A percentile compares a stretch with the other conserved stretches of the same genome.
Conservation (phyloP, 2,113 vertebrate genomes). For the Numida meleagris region DNA sequence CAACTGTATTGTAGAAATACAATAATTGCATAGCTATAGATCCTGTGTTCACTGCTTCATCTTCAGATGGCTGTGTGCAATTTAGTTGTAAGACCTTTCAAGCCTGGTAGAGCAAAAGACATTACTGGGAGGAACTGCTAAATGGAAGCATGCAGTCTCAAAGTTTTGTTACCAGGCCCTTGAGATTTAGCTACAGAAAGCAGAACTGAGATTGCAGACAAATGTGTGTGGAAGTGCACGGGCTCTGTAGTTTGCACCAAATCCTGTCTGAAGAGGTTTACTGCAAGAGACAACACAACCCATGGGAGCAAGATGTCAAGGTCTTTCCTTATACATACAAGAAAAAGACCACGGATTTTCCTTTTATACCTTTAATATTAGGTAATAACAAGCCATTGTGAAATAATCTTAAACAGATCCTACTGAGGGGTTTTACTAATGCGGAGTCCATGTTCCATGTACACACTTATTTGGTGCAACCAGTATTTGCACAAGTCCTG, state of each 20-base stretch:
- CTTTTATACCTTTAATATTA: background rate
- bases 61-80: background rate
- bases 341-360: accelerated
- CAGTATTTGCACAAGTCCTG: background rate
- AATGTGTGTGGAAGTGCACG: background rate
- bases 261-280: background rate
- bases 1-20: background rate
- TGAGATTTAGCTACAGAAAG: background rate
- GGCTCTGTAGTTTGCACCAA: background rate
- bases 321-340: background rate
- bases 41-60: background rate
- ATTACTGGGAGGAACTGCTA: background rate
- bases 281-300: background rate
- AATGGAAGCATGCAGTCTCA: background rate
- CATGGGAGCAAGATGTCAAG: background rate
- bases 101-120: background rate
- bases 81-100: background rate
- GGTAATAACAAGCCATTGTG: background rate
- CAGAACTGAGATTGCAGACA: background rate
- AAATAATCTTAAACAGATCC: background rate
- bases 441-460: background rate
- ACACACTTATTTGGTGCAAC: background rate
- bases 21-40: background rate
- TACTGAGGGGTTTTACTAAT: background rate
- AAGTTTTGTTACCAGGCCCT: background rate